Base-by-base conservation (phyloP, 2,888 invertebrate genomes). In the Apamea crenata region DNA sequence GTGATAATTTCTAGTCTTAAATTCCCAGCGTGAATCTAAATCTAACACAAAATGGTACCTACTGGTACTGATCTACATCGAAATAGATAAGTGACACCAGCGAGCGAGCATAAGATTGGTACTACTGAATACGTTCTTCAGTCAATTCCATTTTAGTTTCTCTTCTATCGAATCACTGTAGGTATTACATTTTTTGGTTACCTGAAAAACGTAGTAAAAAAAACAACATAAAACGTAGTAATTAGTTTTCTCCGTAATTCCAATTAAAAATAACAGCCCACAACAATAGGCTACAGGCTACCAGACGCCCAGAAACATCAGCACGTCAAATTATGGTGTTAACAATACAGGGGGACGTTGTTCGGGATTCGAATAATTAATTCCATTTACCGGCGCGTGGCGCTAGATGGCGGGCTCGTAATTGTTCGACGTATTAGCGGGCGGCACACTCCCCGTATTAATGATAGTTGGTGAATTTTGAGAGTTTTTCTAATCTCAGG, bases 351-450 rank as follows among this genome's bases (percentile, higher is more conserved):
- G 85, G 88, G 89, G 89, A 86, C 84, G 80, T 75, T 85, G 63
- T 87, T 90, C 87, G 83, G 88, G 89, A 91, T 91, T 90, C 88
- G 88, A 90, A 93, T 94, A 93, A 94, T 94, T 94, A 94, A 93
- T 93, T 93, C 91, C 90, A 93, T 93, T 91, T 92, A 87, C 70
- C 56, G 93, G 86, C 95, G 93, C 95, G 95, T 95, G 95, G 88
- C 94, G 85, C 82, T 83, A 84, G 82, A 85, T 83, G 87, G 88
- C 83, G 83, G 87, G 47, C 74, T 40, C 80, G 82, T 92, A 90
- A 91, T 89, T 88, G 87, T 83, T 80, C 44, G 74, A 77, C 83
- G 87, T 87, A 91, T 88, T 90, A 87, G 32, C 71, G 81, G 84
- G 32, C 71, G 81, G 84, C 89, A 91, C 91, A 82, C 89, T 89